Evolutionary conservation across 2,113 vertebrate genomes (phyloP).

Genomic region (Oceanodroma tethys): DNA sequence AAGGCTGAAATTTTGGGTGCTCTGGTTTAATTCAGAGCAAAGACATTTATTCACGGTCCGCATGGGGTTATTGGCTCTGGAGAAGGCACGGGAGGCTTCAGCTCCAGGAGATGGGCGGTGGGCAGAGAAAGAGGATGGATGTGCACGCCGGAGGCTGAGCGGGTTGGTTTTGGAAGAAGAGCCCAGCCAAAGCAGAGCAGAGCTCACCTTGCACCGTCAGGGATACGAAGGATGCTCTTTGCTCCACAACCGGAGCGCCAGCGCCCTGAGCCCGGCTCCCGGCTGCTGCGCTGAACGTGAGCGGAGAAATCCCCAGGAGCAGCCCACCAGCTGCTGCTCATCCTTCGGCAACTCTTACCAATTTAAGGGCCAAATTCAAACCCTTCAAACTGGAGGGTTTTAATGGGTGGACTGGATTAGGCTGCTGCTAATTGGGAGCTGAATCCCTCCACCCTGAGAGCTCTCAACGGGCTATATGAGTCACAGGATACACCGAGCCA

Average conservation of each 20-base stretch:
- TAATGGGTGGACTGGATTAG: background rate
- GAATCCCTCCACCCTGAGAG: background rate
- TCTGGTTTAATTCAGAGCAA: background rate
- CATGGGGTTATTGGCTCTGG: background rate
- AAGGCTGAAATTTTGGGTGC: background rate
- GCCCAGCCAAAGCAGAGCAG: background rate
- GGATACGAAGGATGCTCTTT: background rate
- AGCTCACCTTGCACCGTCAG: background rate
- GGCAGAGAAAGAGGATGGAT: background rate
- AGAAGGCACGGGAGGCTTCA: background rate
- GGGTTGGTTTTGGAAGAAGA: background rate
- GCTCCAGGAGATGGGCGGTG: background rate
- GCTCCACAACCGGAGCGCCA: background rate
- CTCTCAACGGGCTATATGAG: background rate
- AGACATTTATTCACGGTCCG: background rate
- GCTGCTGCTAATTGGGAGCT: background rate
- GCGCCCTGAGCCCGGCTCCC: background rate
- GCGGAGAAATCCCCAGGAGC: background rate
- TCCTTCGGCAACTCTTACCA: background rate
- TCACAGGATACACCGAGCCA: background rate
- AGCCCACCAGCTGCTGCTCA: background rate
- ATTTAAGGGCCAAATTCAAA: background rate
- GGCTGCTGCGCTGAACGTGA: background rate
- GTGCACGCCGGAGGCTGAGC: accelerated
- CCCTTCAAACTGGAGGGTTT: background rate